Evolutionary conservation across 1,140 invertebrate species (phyloP), one percentile per base, ranked within the genome.

Genomic region (Megathymus violae): DNA sequence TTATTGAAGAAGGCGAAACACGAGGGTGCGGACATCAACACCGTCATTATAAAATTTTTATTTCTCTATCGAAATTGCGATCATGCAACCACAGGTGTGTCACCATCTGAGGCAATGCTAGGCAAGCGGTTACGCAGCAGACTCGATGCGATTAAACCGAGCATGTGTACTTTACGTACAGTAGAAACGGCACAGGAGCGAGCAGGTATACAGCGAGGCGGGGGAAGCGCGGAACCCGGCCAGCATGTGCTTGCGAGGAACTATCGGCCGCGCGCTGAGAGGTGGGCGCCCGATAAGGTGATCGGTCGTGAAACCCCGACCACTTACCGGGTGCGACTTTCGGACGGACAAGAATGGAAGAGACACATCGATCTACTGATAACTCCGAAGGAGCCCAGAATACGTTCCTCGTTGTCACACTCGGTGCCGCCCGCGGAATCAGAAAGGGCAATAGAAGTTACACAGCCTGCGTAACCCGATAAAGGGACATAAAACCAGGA

Each of bases 1-100:
- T 70, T 48, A n/a, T 64, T 85, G 16, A 80, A 80, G 46, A 71
- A 67, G 54, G 68, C 69, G 13, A 11, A 60, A 40, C n/a, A 31
- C 10, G 54, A 65, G 14, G 47, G 46, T 0, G 14, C 14, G 1
- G 22, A 47, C 7, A 13, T 13, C 5, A 22, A 47, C 5, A 47
- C n/a, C 4, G 43, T 17, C 0, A n/a, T 25, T 3, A 15, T 7
- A 27, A 22, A 43, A 43, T 13, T 54, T 56, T 41, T 43, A 17
- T 38, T 56, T 47, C n/a, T 13, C 5, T 47, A 47, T 9, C 19
- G 44, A 7, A 47, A 47, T n/a, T 25, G 11, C 19, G 44, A 25
- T 6, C 44, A 47, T 27, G 17, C 44, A 1, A 47, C 44, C 1
- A 47, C 44, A 5, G 17, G 19, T 2, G 11, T 25, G 4, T 22